These are phyloP conservation scores for Platyscapa corneri DNA, from an alignment of 1,140 invertebrate species.

Conservation along the genomic window DNA sequence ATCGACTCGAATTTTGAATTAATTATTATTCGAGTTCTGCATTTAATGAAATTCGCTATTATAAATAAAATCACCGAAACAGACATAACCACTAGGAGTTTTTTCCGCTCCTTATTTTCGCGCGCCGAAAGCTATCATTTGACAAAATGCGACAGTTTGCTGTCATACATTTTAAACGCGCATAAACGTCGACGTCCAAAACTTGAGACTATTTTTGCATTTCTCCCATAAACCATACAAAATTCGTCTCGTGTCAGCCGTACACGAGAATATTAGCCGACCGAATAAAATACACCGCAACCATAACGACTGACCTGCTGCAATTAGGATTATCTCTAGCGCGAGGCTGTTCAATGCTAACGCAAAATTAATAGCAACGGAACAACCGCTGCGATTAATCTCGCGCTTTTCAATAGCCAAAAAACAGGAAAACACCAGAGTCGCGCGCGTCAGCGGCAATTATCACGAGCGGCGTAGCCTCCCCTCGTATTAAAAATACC, in stretches of 20 bases:
- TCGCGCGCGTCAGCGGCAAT: too few species aligned
- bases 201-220: not conserved
- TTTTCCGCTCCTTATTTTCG: not conserved
- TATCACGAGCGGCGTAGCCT: too few species aligned
- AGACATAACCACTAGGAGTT: not conserved
- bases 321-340: not conserved
- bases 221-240: not conserved
- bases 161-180: not conserved
- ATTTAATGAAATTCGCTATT: too few species aligned
- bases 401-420: not conserved
- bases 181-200: not conserved
- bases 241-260: not conserved
- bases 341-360: not conserved
- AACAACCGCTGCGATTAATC: not conserved
- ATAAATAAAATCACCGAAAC: too few species aligned
- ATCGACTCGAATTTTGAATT: not conserved
- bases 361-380: too few species aligned
- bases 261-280: not conserved
- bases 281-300: not conserved
- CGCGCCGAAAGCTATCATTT: too few species aligned
- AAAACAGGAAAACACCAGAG: not conserved
- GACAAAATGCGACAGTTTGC: too few species aligned
- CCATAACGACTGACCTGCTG: not conserved
- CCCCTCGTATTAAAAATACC: too few species aligned
- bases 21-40: not conserved